Conservation (phyloP, 37 sponge, comb jelly and placozoan genomes). For the Mnemiopsis leidyi region DNA sequence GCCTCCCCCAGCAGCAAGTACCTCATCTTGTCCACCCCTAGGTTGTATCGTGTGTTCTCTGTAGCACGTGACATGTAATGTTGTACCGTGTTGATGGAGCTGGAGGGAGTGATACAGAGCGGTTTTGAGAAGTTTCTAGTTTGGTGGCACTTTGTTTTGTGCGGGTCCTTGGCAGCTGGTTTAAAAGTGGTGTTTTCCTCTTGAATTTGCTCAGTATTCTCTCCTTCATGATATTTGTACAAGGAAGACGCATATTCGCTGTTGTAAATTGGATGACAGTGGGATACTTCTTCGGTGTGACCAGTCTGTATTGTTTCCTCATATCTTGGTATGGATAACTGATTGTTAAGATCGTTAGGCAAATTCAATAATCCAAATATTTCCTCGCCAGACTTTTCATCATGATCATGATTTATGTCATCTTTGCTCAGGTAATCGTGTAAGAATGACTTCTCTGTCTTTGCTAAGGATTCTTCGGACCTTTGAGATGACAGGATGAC, state of each 20-base stretch:
- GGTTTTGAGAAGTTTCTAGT: background rate
- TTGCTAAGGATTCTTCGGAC: background rate
- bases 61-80: background rate
- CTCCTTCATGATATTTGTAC: background rate
- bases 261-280: background rate
- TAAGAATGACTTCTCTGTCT: background rate
- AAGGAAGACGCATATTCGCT: background rate
- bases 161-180: no score
- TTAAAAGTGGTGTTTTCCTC: background rate
- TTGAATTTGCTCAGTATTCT: background rate
- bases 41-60: background rate
- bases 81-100: background rate
- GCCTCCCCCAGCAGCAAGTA: background rate
- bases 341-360: background rate
- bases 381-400: background rate
- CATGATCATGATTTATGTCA: background rate
- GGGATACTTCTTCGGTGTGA: background rate
- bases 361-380: background rate
- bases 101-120: constrained; percentile 2
- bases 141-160: background rate
- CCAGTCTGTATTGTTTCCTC: background rate
- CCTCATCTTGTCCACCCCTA: background rate
- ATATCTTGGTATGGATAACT: background rate
- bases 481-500: background rate
- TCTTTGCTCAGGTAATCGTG: background rate